Evolutionary conservation across 2,113 vertebrate genomes (phyloP).

Genomic region (Carassius gibelio): DNA sequence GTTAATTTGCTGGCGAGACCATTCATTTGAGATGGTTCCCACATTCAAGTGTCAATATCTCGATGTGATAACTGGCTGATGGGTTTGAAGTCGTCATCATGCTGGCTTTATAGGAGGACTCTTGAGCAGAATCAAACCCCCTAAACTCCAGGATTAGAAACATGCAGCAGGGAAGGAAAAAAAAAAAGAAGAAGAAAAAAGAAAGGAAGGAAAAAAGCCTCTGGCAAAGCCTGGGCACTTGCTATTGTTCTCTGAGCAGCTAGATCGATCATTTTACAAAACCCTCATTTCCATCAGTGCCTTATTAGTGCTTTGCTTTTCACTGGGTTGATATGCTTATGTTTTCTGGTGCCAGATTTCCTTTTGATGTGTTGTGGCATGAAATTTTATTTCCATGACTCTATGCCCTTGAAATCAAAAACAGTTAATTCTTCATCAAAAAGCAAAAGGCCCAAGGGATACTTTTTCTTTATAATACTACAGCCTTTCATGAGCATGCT

Average conservation of each 20-base stretch:
- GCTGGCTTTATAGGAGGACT: background rate
- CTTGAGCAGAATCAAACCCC: constrained; percentile 33
- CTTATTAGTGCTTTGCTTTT: constrained; percentile 43
- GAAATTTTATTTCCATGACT: constrained; percentile 33
- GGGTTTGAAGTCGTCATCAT: constrained; percentile 37
- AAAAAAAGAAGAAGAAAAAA: background rate
- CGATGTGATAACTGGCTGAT: constrained; percentile 28
- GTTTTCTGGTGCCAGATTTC: constrained; percentile 16
- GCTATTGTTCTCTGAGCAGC: constrained; percentile 18
- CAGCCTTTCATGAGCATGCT: background rate
- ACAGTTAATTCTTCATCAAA: constrained; percentile 28
- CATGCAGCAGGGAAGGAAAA: background rate
- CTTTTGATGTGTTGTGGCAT: constrained; percentile 38
- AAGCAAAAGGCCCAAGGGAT: constrained; percentile 5
- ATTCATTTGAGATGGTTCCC: constrained; percentile 33
- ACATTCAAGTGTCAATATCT: constrained; percentile 36
- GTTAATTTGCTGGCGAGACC: constrained; percentile 16
- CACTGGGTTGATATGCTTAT: constrained; percentile 35
- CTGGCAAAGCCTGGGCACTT: constrained; percentile 13
- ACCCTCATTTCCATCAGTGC: constrained; percentile 38
- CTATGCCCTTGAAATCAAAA: constrained; percentile 28
- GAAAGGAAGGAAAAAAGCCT: background rate
- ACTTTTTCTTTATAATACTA: background rate
- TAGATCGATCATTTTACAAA: constrained; percentile 42
- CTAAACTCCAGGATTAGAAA: constrained; percentile 38